A percentile compares a stretch with the other conserved stretches of the same genome.
phyloP scores from a whole-genome alignment of 2,888 invertebrate species.

The Myopa testacea region DNA sequence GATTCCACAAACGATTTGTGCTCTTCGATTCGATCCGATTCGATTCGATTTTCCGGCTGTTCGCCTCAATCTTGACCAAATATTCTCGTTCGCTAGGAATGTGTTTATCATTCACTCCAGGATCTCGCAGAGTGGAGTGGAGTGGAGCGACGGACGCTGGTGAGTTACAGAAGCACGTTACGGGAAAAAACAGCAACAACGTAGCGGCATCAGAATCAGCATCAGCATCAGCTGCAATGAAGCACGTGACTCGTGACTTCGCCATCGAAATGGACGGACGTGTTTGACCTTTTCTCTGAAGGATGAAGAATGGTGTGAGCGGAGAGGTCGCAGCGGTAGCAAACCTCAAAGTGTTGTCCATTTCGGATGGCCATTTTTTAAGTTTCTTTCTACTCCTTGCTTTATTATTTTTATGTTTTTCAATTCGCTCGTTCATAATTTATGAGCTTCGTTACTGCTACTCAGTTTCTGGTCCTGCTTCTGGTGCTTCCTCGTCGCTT shows the following conservation, averaged over 20 bases:
- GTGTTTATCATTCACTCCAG: conserved; percentile 50
- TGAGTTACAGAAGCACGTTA: neutral
- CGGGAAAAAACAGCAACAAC: conserved; percentile 26
- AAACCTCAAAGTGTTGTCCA: conserved; percentile 31
- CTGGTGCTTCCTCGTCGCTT: neutral
- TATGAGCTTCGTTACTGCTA: neutral
- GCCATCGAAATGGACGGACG: conserved; percentile 16
- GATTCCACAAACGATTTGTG: conserved; percentile 32
- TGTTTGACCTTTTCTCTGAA: conserved; percentile 48
- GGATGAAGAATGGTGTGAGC: neutral
- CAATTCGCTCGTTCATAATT: conserved; percentile 7
- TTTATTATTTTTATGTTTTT: neutral
- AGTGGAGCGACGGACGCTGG: neutral
- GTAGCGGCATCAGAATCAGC: neutral
- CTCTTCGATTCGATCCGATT: conserved; percentile 22
- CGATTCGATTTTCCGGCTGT: conserved; percentile 38
- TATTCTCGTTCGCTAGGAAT: conserved; percentile 36
- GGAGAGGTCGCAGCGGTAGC: neutral
- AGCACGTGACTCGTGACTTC: conserved; percentile 38
- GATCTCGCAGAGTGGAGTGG: neutral
- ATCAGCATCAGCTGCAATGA: conserved; percentile 46
- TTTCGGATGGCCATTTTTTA: conserved; percentile 38
- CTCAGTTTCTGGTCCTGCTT: neutral
- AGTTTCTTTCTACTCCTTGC: conserved; percentile 5
- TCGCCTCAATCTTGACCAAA: conserved; percentile 45